Base-by-base conservation (phyloP, 1,140 invertebrate genomes). In the Drosophila mojavensis region DNA sequence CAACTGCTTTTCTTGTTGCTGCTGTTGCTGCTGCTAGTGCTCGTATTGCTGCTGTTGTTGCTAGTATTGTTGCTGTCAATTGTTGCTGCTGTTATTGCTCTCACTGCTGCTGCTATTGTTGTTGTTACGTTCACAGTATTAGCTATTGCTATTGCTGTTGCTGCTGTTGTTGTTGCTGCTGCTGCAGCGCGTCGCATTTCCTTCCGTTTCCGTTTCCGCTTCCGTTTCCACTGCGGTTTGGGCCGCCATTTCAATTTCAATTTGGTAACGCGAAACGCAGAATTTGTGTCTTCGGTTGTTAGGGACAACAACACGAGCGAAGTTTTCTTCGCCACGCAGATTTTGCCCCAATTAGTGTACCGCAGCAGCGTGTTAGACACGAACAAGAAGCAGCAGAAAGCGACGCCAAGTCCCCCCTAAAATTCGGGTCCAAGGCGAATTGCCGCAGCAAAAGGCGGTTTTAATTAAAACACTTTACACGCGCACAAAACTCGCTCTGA, bases 381-480 rank as follows among this genome's bases (percentile, higher is more conserved):
- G 39, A 30, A 9, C 7, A 47, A 45, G 43, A 17, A 20, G n/a
- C 15, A 47, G n/a, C 43, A 17, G 43, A 47, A 47, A 47, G 5
- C 43, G 5, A 11, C 5, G 15, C 43, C 43, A 15, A n/a, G 15
- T 9, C 6, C 15, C 66, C 64, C 36, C 55, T 65, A 28, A 28
- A 43, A 63, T 36, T 45, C n/a, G 41, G n/a, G 56, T 9, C 80
- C 53, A 70, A 69, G 70, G 50, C 66, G n/a, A n/a, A 62, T 66
- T 66, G 51, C 66, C 30, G 20, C 61, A 61, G 53, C 64, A 64
- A 70, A 66, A 75, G 28, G 50, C 65, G 43, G 53, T 74, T 77
- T 88, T 86, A 86, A 86, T 86, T 86, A 88, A 86, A 82, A 79
- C 77, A 56, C 79, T 86, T 88, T 75, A 80, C 66, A 85, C 65